phyloP scores from a whole-genome alignment of 2,888 invertebrate genomes.

The Ceraclea dissimilis region DNA sequence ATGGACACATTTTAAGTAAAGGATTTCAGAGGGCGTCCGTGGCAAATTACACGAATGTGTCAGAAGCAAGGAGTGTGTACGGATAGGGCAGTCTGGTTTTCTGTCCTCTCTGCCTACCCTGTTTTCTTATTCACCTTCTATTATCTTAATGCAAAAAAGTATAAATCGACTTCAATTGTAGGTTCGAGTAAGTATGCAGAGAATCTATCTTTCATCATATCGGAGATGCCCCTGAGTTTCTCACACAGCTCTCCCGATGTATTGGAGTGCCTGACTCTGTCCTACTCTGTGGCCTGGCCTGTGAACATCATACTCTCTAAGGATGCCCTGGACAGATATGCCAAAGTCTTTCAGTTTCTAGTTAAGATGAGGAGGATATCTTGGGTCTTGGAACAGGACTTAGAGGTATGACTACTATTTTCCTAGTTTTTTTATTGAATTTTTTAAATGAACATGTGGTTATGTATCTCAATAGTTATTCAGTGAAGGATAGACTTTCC shows the following conservation, averaged over 20 bases:
- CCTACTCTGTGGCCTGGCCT: conserved; percentile 69
- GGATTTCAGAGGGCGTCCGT: too few species aligned
- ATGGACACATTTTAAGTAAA: too few species aligned
- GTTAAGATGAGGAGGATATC: conserved; percentile 68
- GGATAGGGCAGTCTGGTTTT: too few species aligned
- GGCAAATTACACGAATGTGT: too few species aligned
- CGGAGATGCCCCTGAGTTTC: conserved; percentile 53
- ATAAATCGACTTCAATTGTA: conserved; percentile 31
- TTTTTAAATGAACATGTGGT: too few species aligned
- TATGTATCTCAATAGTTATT: too few species aligned
- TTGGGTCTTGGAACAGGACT: conserved; percentile 66
- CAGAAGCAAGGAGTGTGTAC: too few species aligned
- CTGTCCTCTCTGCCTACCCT: too few species aligned
- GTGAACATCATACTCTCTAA: conserved; percentile 68
- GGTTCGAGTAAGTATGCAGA: conserved; percentile 53
- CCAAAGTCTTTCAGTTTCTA: conserved; percentile 67
- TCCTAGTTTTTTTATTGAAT: not conserved
- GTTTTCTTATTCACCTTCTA: too few species aligned
- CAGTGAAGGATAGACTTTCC: too few species aligned
- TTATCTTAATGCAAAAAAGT: too few species aligned
- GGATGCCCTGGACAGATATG: conserved; percentile 61
- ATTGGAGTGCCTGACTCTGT: conserved; percentile 58
- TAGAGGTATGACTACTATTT: conserved; percentile 41
- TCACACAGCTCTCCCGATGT: conserved; percentile 60
- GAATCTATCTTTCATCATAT: conserved; percentile 56